Evolutionary conservation across 2,888 invertebrate genomes (phyloP).

Genomic region (Leptopterna dolabrata): DNA sequence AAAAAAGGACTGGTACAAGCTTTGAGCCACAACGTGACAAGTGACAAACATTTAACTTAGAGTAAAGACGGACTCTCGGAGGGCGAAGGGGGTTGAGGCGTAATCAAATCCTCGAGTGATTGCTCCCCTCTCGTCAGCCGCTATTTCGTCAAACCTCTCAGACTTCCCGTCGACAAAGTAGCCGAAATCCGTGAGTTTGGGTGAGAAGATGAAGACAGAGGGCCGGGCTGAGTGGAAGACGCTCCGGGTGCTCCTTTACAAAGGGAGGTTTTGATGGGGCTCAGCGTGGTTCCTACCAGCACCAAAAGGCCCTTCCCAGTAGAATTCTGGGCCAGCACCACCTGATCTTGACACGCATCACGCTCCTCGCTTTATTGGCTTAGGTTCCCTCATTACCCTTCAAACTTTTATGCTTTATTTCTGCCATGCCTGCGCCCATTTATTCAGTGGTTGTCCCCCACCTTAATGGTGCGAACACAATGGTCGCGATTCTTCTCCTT

Average conservation of each 20-base stretch:
- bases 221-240: background rate
- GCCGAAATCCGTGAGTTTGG: background rate
- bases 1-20: background rate
- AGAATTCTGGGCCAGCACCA: background rate
- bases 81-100: background rate
- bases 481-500: too few relatives aligned
- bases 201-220: background rate
- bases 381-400: slow-evolving; percentile 32
- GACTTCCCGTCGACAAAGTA: background rate
- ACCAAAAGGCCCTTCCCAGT: background rate
- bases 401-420: slow-evolving; percentile 28
- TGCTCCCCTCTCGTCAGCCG: background rate
- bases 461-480: background rate
- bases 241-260: background rate
- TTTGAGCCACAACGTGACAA: background rate
- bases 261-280: slow-evolving; percentile 48
- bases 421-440: background rate
- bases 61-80: background rate
- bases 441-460: background rate
- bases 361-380: slow-evolving; percentile 18
- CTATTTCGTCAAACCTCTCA: background rate
- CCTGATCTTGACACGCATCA: slow-evolving; percentile 42
- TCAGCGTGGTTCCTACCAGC: slow-evolving; percentile 32
- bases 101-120: background rate
- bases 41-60: slow-evolving; percentile 3